Evolutionary conservation across 2,113 vertebrate species (phyloP).

Genomic region (Tragelaphus buxtoni): DNA sequence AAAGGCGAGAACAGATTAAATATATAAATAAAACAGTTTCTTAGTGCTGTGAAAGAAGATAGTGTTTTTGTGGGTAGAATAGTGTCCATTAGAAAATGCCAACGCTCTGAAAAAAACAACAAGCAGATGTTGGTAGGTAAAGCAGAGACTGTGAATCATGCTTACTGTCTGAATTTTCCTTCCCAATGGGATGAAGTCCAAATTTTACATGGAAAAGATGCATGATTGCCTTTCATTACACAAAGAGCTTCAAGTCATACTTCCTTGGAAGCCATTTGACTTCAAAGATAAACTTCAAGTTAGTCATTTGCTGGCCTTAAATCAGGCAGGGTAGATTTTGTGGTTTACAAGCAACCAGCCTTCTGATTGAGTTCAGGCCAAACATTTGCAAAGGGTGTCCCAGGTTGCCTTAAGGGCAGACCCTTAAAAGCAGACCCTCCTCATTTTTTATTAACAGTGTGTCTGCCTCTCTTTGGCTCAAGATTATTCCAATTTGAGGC

Average conservation of each 20-base stretch:
- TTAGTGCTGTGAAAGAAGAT: background rate
- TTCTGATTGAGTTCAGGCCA: background rate
- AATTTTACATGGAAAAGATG: slow-evolving; percentile 8
- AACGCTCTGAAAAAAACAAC: background rate
- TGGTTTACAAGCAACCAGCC: background rate
- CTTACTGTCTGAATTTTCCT: background rate
- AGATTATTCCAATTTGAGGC: background rate
- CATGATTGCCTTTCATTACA: background rate
- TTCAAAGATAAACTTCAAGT: background rate
- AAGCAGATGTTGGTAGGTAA: background rate
- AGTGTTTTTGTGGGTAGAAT: background rate
- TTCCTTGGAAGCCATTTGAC: background rate
- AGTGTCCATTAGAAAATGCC: background rate
- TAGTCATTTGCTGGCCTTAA: background rate
- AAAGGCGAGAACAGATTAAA: background rate
- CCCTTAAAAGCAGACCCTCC: background rate
- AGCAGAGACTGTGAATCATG: background rate
- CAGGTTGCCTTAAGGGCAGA: background rate
- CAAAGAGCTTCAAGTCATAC: background rate
- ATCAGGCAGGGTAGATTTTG: background rate
- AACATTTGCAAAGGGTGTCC: background rate
- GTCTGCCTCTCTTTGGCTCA: background rate
- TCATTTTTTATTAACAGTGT: background rate
- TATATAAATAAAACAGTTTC: background rate
- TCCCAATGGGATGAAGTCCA: background rate